Evolutionary conservation across 2,888 invertebrate genomes (phyloP), one percentile per base, ranked within the genome.

Genomic region (Campaea margaritaria): DNA sequence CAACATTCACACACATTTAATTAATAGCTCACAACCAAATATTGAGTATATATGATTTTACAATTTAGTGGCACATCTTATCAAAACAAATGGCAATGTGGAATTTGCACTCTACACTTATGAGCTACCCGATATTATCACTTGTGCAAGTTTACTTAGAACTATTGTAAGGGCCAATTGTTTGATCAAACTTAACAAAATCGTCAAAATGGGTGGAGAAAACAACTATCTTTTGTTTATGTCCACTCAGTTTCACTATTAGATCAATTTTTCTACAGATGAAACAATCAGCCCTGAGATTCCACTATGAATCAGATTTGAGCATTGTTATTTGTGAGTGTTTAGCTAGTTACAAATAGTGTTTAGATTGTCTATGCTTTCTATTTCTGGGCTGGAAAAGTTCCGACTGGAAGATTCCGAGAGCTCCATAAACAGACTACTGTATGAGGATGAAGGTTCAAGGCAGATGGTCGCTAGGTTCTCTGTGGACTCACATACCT

Each of bases 401-500:
- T 80, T 88, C 65, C 69, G 81, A 83, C 84, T 89, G 63, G 90
- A 89, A 36, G 86, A 83, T 72, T 88, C 86, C 51, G 92, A 91
- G 48, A 90, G 72, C 70, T 90, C 90, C 82, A 89, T 83, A 53
- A 87, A 68, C 64, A 91, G 74, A 75, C 89, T 91, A 88, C 83
- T 87, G 77, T 87, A 90, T 13, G 91, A 91, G 36, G 91, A 87
- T 55, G 91, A 88, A 66, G 80, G 83, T 73, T 89, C 85, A 63
- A 91, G 78, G 73, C 85, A 82, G 69, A 90, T 80, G 51, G 85
- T 84, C 39, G 86, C 75, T 74, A 91, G 87, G 79, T 93, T 95
- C 76, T 92, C 91, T 58, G 89, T 87, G 16, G 94, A 90, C 73
- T 89, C 88, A 92, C 92, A 91, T 95, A 97, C 97, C 96, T 97